phyloP scores from a whole-genome alignment of 2,113 vertebrate species.

The Ceyx cyanopectus region DNA sequence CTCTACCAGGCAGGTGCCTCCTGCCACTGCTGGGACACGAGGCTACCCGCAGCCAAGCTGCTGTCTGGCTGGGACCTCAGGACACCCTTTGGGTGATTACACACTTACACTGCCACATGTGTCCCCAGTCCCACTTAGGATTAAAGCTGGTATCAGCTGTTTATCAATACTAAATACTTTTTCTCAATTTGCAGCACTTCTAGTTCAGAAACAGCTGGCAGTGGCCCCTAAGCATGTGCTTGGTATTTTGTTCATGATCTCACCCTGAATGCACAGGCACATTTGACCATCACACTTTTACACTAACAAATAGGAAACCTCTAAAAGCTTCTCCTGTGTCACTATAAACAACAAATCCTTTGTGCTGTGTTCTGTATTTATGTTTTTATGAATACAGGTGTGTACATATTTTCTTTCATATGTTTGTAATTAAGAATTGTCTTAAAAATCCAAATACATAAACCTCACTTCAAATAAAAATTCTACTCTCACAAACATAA shows the following conservation, averaged over 20 bases:
- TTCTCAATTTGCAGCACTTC: neutral
- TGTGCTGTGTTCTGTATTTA: neutral
- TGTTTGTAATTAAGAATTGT: neutral
- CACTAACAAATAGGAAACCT: neutral
- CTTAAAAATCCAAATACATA: neutral
- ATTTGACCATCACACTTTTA: neutral
- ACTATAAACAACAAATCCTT: neutral
- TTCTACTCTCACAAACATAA: neutral
- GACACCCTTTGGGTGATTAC: no score
- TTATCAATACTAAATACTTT: neutral
- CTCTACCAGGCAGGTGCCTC: neutral
- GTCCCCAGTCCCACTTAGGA: neutral
- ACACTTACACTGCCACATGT: neutral
- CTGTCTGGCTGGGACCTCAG: neutral
- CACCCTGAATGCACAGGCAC: neutral
- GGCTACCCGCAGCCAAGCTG: neutral
- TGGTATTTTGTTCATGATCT: neutral
- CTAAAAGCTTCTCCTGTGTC: neutral
- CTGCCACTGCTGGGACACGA: neutral
- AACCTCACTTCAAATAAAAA: neutral
- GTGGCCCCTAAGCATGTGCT: accelerated
- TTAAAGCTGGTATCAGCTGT: neutral
- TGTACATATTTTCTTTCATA: neutral
- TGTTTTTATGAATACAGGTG: neutral
- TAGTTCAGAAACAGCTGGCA: neutral